phyloP scores from a whole-genome alignment of 2,888 invertebrate species.

The Congeria kusceri region DNA sequence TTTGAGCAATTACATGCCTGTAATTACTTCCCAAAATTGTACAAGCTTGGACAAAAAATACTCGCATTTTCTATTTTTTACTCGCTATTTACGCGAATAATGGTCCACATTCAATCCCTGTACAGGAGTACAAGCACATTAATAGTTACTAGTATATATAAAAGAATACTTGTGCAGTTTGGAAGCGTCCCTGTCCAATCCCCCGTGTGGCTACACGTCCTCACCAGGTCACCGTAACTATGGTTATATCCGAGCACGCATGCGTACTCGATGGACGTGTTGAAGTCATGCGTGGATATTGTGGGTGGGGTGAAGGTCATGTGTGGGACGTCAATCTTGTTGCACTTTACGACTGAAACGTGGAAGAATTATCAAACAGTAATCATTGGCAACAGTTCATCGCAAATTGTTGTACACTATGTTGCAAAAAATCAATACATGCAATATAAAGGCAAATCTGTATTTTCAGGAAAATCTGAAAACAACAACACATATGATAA shows the following conservation, averaged over 20 bases:
- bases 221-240: conserved; percentile 41
- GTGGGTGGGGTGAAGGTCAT: conserved; percentile 40
- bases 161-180: conserved; percentile 55
- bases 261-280: conserved; percentile 43
- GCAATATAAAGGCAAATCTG: not conserved
- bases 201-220: conserved; percentile 49
- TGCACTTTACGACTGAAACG: conserved; percentile 44
- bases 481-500: not conserved
- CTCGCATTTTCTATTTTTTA: too few relatives aligned
- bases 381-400: too few relatives aligned
- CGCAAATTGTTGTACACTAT: too few relatives aligned
- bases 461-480: not conserved
- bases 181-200: conserved; percentile 49
- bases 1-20: too few relatives aligned
- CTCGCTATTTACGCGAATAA: too few relatives aligned
- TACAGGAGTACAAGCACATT: too few relatives aligned
- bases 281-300: conserved; percentile 34
- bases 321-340: conserved; percentile 38
- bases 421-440: not conserved
- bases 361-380: not conserved
- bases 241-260: conserved; percentile 57
- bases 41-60: too few relatives aligned
- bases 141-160: too few relatives aligned
- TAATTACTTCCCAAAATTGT: too few relatives aligned
- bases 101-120: too few relatives aligned